Base-by-base conservation (phyloP, 64 coral and sea anemone genomes). In the Dendrophyllia cribrosa region DNA sequence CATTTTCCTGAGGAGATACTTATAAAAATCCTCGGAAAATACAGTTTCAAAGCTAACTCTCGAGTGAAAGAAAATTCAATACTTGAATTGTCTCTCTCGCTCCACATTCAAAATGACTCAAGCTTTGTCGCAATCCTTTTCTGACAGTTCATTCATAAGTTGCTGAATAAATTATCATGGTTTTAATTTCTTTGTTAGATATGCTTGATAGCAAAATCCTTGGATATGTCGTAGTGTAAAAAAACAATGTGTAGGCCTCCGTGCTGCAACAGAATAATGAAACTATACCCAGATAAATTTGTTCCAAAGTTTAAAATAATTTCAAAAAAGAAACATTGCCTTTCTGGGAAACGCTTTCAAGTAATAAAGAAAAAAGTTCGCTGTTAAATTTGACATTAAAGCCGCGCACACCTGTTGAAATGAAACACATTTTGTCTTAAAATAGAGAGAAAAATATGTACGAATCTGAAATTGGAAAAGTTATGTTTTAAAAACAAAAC, bases 121-220 rank as follows among this genome's bases (percentile, higher is more conserved):
- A 47, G 78, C 58, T 46, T 23, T 43, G 16, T 82, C 5, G 47
- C 59, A 47, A 55, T 14, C 45, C 45, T 84, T 67, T 67, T 45
- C 11, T 63, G 78, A 44, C 59, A 82, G 58, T 63, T 64, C 59
- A 63, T 46, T 82, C 80, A 67, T 75, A 19, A 45, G 3, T 19
- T 75, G 46, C 43, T 11, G 80, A 84, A 84, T 84, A 84, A 84
- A 84, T 84, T 67, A 84, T 34, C 34, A 34, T 67, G 44, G 14
- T n/a, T 23, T 67, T 67, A 84, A 84, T 84, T 84, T 84, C 80
- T 84, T 84, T 84, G 80, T 84, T 84, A 20, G 44, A 51, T 67
- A 84, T 67, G 16, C 44, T 11, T 84, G 60, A 46, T 11, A 20
- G 34, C 43, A 51, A 83, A 45, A 50, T 75, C 9, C 16, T 14